phyloP scores from a whole-genome alignment of 2,797 vertebrate genomes.

The Micromesistius poutassou region DNA sequence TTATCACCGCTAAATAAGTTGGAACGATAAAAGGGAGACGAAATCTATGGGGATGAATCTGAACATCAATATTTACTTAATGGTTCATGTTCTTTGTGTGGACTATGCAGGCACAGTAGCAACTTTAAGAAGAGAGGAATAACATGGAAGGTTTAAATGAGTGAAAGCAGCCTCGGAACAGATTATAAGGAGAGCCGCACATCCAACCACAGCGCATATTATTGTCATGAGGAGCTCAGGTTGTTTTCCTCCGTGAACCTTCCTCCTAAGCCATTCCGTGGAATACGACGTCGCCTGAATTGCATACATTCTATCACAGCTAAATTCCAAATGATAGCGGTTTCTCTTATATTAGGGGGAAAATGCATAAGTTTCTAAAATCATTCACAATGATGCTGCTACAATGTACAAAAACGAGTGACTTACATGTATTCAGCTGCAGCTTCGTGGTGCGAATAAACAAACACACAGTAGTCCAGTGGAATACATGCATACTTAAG shows the following conservation, averaged over 20 bases:
- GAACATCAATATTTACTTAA: neutral
- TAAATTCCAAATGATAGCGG: neutral
- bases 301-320: neutral
- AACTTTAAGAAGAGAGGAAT: neutral
- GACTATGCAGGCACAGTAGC: neutral
- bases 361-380: neutral
- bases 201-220: neutral
- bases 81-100: neutral
- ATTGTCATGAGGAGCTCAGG: constrained; percentile 2
- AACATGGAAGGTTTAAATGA: neutral
- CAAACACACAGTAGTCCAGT: constrained; percentile 47
- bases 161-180: neutral
- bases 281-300: neutral
- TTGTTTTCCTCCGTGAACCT: neutral
- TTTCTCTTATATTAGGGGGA: neutral
- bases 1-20: neutral
- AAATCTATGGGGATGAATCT: neutral
- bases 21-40: neutral
- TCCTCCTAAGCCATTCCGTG: neutral
- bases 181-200: neutral
- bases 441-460: constrained; percentile 40
- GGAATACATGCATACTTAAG: constrained; percentile 24
- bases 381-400: constrained; percentile 37
- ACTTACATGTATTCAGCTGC: constrained; percentile 74
- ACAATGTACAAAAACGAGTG: constrained; percentile 72